phyloP scores from a whole-genome alignment of 2,797 vertebrate species.

The Numenius phaeopus region DNA sequence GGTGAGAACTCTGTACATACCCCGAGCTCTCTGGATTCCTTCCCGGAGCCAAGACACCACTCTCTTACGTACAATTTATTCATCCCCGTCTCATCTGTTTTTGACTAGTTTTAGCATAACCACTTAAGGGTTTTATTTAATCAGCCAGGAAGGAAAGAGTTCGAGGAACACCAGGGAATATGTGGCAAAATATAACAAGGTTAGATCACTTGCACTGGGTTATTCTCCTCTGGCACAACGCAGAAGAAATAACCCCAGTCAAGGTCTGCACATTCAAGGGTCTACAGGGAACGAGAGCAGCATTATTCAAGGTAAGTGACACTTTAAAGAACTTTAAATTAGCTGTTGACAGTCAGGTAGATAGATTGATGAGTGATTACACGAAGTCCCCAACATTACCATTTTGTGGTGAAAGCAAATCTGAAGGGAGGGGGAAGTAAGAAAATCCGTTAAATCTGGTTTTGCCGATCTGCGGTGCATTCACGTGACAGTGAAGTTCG shows the following conservation, averaged over 20 bases:
- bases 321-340: conserved; percentile 67
- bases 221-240: neutral
- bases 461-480: neutral
- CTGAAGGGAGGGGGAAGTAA: neutral
- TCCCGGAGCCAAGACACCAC: conserved; percentile 32
- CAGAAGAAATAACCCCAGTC: conserved; percentile 36
- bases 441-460: neutral
- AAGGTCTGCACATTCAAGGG: neutral
- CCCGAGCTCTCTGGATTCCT: neutral
- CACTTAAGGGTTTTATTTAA: conserved; percentile 30
- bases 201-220: conserved; percentile 22
- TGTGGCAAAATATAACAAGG: neutral
- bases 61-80: neutral
- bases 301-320: conserved; percentile 66
- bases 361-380: conserved; percentile 55
- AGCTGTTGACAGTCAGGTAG: conserved; percentile 67
- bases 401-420: conserved; percentile 43
- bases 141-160: conserved; percentile 10
- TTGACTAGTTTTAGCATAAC: neutral
- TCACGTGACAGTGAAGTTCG: neutral
- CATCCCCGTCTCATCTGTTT: neutral
- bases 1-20: neutral
- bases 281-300: neutral
- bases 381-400: neutral
- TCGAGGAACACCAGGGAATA: conserved; percentile 36